These are phyloP conservation scores for Leptoteleia sp. DNA, from an alignment of 1,140 invertebrate genomes.

Conservation along the genomic window DNA sequence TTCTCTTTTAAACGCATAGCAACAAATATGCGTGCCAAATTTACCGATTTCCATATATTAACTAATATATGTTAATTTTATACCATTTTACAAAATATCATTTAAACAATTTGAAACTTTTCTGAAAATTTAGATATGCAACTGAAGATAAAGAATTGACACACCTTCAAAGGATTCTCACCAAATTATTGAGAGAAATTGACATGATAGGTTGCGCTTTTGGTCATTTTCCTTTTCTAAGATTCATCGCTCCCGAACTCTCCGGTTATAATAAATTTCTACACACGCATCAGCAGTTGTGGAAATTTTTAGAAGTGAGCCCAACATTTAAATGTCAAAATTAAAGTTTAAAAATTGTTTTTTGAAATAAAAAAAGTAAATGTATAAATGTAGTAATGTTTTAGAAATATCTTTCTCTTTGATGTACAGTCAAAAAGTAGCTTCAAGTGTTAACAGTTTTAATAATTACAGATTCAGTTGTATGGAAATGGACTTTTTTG, in stretches of 20 bases:
- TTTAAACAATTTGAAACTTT: too few species aligned
- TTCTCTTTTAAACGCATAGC: too few species aligned
- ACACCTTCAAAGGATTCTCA: slow-evolving; percentile 85
- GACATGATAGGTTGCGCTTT: slow-evolving; percentile 90
- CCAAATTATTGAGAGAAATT: slow-evolving; percentile 86
- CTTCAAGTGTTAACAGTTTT: background rate
- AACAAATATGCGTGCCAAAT: too few species aligned
- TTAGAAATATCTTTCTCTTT: too few species aligned
- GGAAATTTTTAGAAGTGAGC: slow-evolving; percentile 84
- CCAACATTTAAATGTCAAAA: slow-evolving; percentile 31
- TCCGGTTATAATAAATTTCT: slow-evolving; percentile 89
- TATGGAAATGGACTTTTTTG: slow-evolving; percentile 4
- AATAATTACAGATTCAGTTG: background rate
- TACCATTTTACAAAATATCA: too few species aligned
- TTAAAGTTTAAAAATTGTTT: slow-evolving; percentile 34
- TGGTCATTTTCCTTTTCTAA: slow-evolving; percentile 89
- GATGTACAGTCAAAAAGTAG: too few species aligned
- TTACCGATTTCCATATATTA: too few species aligned
- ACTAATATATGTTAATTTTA: too few species aligned
- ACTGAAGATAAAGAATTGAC: slow-evolving; percentile 85
- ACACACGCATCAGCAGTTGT: slow-evolving; percentile 85
- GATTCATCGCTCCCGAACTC: slow-evolving; percentile 86
- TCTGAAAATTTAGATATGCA: slow-evolving; percentile 85
- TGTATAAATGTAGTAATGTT: too few species aligned
- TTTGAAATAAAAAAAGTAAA: background rate